Percentiles rank a stretch among this genome's conserved stretches.
Conservation (phyloP, 2,797 vertebrate species). For the Oreochromis grahami region DNA sequence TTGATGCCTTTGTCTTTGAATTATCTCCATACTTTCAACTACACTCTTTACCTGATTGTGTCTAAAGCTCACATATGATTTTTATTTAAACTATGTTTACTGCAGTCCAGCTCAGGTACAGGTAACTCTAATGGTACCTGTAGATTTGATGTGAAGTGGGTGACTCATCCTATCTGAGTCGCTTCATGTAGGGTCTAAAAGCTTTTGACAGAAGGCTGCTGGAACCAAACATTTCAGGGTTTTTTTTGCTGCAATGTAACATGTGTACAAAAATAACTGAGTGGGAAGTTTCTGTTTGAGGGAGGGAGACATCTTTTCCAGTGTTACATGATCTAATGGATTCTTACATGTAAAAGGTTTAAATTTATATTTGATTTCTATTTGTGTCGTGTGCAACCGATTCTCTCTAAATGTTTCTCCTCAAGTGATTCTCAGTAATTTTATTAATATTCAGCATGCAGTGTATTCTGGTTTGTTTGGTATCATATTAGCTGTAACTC, state of each 20-base stretch:
- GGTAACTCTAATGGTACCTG: background rate
- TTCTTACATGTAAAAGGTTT: background rate
- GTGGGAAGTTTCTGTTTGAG: background rate
- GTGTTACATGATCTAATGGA: background rate
- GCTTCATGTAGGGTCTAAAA: background rate
- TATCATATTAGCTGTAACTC: background rate
- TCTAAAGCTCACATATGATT: too few relatives aligned
- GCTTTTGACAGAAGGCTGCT: background rate
- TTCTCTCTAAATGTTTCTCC: background rate
- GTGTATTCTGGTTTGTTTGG: background rate
- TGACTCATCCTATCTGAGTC: background rate
- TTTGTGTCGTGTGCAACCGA: background rate
- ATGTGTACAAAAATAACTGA: background rate
- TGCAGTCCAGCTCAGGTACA: background rate
- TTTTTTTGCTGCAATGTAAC: background rate
- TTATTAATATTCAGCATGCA: background rate
- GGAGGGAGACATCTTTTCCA: background rate
- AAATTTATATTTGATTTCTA: background rate
- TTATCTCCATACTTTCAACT: background rate
- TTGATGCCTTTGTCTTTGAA: background rate
- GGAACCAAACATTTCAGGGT: fast-evolving
- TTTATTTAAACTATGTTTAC: background rate
- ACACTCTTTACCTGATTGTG: background rate
- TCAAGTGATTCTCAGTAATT: background rate
- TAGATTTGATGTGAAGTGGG: background rate